Percentiles rank a stretch among this genome's conserved stretches.
Conservation (phyloP, 2,888 invertebrate species). For the Gari tellinella region DNA sequence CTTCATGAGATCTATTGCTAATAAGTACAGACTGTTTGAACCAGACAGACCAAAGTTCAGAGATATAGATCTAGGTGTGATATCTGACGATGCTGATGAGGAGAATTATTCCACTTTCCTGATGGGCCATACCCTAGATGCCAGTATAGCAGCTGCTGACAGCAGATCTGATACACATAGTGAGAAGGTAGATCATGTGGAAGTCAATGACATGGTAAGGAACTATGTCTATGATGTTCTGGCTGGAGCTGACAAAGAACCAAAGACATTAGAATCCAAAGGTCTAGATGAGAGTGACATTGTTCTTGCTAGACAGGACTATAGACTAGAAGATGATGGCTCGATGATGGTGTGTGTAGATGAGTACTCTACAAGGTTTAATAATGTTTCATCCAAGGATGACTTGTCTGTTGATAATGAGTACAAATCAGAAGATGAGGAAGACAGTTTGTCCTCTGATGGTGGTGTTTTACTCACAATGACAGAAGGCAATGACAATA, state of each 20-base stretch:
- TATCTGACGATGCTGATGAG: not conserved
- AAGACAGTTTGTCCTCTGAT: not conserved
- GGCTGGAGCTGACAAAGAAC: too few relatives aligned
- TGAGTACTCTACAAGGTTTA: constrained; percentile 35
- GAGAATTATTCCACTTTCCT: constrained; percentile 1
- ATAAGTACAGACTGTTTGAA: constrained; percentile 59
- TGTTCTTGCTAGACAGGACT: too few relatives aligned
- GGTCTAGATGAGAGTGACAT: too few relatives aligned
- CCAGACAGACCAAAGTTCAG: constrained; percentile 17
- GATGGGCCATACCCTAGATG: constrained; percentile 8
- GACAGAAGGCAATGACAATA: constrained; percentile 20
- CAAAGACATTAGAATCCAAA: too few relatives aligned
- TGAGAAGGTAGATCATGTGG: constrained; percentile 1
- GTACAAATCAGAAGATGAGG: not conserved
- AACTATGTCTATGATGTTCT: constrained; percentile 53
- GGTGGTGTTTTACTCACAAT: constrained; percentile 27
- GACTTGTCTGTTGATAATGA: constrained; percentile 12
- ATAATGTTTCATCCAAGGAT: constrained; percentile 26
- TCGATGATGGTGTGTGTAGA: constrained; percentile 50
- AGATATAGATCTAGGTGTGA: not conserved
- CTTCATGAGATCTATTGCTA: constrained; percentile 63
- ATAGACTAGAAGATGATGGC: constrained; percentile 28
- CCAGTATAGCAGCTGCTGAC: not conserved
- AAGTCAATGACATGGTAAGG: constrained; percentile 43
- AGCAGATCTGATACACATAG: not conserved